phyloP scores from a whole-genome alignment of 2,888 invertebrate genomes.

The Sturmia bella region DNA sequence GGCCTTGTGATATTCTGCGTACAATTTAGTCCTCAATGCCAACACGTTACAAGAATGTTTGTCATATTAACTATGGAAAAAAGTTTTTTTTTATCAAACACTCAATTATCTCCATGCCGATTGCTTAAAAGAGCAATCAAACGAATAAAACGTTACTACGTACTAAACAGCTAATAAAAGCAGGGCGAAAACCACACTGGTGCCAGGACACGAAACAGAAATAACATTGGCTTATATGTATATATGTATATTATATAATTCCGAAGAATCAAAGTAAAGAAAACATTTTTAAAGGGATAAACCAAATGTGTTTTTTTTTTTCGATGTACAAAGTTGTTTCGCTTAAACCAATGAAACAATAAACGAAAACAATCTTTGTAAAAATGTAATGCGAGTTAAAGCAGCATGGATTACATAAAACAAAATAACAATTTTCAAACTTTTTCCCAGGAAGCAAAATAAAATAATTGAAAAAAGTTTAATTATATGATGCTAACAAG shows the following conservation, averaged over 20 bases:
- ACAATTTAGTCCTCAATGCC: no score
- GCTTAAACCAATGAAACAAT: neutral
- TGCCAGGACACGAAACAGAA: constrained; percentile 6
- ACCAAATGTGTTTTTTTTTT: neutral
- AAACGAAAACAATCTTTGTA: neutral
- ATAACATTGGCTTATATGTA: neutral
- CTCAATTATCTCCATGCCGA: neutral
- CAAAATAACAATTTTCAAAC: neutral
- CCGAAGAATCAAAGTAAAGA: constrained; percentile 1
- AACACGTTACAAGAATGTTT: no score
- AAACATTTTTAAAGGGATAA: constrained; percentile 21
- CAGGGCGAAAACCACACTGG: neutral
- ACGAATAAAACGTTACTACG: neutral
- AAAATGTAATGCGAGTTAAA: neutral
- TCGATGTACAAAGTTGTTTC: neutral
- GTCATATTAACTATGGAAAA: neutral
- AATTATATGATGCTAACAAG: no score
- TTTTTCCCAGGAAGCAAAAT: neutral
- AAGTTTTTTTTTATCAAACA: neutral
- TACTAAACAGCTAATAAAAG: neutral
- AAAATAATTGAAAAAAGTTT: no score
- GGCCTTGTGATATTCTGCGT: no score
- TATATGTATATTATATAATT: neutral
- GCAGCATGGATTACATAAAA: neutral
- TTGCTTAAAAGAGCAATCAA: neutral